These are phyloP conservation scores for Aphelinus atriplicis DNA, from an alignment of 1,140 invertebrate genomes.

Conservation along the genomic window DNA sequence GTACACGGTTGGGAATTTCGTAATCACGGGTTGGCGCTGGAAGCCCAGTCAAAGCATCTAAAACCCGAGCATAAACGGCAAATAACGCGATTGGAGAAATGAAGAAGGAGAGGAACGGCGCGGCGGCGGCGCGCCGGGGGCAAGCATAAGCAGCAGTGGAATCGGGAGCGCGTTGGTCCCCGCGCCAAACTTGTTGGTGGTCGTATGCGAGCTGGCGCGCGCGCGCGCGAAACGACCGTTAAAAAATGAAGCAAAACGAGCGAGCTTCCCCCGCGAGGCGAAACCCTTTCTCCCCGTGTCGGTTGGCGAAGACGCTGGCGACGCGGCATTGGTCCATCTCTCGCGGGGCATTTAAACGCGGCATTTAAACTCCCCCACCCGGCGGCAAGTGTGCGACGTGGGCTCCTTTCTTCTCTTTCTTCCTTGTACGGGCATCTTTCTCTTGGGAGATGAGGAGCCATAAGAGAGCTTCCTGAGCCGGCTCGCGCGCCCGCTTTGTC, in stretches of 20 bases:
- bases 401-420: constrained; percentile 31
- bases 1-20: too few species aligned
- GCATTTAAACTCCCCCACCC: constrained; percentile 33
- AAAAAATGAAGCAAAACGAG: constrained; percentile 40
- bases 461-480: constrained; percentile 5
- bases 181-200: constrained; percentile 9
- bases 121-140: constrained; percentile 2
- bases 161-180: neutral
- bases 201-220: too few species aligned
- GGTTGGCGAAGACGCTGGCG: neutral
- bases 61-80: too few species aligned
- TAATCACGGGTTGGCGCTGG: too few species aligned
- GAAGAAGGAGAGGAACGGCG: neutral
- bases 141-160: neutral
- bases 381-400: neutral
- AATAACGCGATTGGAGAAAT: neutral
- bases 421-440: constrained; percentile 6
- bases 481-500: neutral
- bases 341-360: constrained; percentile 41
- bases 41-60: too few species aligned
- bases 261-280: neutral
- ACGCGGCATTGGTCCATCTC: constrained; percentile 28
- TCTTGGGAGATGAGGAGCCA: neutral
- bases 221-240: constrained; percentile 34
- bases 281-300: constrained; percentile 29